Percentiles rank a stretch among this genome's conserved stretches.
Evolutionary conservation across 2,888 invertebrate species (phyloP).

Genomic region (Yponomeuta plumbellus): DNA sequence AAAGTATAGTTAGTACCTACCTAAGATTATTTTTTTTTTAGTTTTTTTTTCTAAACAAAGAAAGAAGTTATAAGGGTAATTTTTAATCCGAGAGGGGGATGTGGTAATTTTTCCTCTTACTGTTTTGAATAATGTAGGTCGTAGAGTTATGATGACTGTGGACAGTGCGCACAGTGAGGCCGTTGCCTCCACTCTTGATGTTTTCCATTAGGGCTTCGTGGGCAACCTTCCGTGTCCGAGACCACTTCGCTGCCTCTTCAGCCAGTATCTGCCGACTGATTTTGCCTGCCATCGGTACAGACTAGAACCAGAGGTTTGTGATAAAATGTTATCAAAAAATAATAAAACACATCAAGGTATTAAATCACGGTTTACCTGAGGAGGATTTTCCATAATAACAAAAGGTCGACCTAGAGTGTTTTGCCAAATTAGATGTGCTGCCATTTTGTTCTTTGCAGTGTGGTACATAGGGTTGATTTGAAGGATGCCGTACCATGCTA

Average conservation of each 20-base stretch:
- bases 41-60: too few species aligned
- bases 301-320: constrained; percentile 33
- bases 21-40: too few species aligned
- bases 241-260: constrained; percentile 70
- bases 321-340: background rate
- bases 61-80: too few species aligned
- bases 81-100: background rate
- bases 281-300: constrained; percentile 63
- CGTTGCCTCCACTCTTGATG: constrained; percentile 67
- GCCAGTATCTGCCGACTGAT: constrained; percentile 64
- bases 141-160: constrained; percentile 46
- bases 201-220: constrained; percentile 70
- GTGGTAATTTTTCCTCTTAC: constrained; percentile 31
- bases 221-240: constrained; percentile 61
- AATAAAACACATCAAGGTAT: too few species aligned
- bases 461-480: constrained; percentile 67
- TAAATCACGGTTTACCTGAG: constrained; percentile 47
- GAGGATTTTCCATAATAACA: constrained; percentile 66
- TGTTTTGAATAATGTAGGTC: constrained; percentile 62
- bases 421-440: constrained; percentile 67
- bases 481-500: constrained; percentile 70
- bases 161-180: constrained; percentile 62
- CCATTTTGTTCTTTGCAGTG: constrained; percentile 62
- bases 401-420: constrained; percentile 67
- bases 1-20: background rate